These are phyloP conservation scores for Eptesicus fuscus DNA, from an alignment of 2,113 vertebrate genomes.

Conservation along the genomic window DNA sequence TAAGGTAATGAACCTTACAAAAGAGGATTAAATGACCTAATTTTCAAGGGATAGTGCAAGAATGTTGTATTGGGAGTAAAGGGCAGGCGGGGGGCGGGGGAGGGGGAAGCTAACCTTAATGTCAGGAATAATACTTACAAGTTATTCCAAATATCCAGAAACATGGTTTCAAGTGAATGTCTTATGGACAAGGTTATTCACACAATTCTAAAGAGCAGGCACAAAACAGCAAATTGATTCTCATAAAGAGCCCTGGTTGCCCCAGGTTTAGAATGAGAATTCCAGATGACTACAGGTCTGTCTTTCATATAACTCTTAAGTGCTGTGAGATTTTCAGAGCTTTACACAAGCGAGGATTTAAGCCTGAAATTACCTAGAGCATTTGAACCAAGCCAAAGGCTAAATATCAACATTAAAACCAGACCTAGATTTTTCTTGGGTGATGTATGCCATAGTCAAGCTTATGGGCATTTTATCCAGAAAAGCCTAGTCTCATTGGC, in stretches of 20 bases:
- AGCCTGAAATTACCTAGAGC: constrained; percentile 61
- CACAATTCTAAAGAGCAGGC: constrained; percentile 48
- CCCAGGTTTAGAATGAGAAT: constrained; percentile 48
- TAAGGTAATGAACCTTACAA: background rate
- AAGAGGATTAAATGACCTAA: background rate
- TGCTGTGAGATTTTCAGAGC: constrained; percentile 66
- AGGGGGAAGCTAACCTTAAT: background rate
- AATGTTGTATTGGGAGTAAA: background rate
- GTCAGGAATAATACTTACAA: constrained; percentile 23
- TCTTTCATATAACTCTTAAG: constrained; percentile 62
- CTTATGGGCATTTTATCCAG: constrained; percentile 44
- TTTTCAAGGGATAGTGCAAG: background rate
- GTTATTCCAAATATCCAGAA: background rate
- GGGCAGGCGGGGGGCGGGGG: fast-evolving
- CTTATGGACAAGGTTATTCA: constrained; percentile 34
- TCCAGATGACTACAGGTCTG: constrained; percentile 64
- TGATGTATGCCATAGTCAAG: constrained; percentile 55
- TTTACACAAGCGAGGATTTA: constrained; percentile 60
- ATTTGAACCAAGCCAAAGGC: constrained; percentile 58
- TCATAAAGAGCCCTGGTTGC: constrained; percentile 39
- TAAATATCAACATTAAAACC: constrained; percentile 62
- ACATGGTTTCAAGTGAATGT: constrained; percentile 29
- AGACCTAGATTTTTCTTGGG: constrained; percentile 61
- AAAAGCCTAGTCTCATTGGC: background rate
- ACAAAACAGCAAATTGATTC: constrained; percentile 50